Base-by-base conservation (phyloP, 2,113 vertebrate species). In the Nibea albiflora region DNA sequence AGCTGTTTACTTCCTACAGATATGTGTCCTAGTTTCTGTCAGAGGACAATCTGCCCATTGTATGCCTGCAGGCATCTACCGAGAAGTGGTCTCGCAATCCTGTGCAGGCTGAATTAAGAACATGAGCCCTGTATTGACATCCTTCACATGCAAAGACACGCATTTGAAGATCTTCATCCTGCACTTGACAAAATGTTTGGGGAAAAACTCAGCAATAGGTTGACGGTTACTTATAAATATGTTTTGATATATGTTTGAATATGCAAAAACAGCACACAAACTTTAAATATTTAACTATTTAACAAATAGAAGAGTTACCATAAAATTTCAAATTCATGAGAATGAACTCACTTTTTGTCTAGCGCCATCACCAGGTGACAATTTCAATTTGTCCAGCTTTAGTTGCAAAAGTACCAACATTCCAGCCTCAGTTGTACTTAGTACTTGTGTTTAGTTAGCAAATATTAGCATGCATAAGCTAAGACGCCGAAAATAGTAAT, bases 11-110 rank as follows among this genome's bases (percentile, higher is more conserved):
- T 83, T 85, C 64, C 88, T 83, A 65, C 65, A 88, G 88, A 87
- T 85, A 88, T 62, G 63, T 80, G 92, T 83, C 87, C 93, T 80
- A 86, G 78, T 91, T 94, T 92, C 67, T 84, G 71, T 82, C 74
- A 61, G 65, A 3, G 88, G 81, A 93, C 90, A 92, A 81, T 88
- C 88, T 81, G 89, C 56, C 78, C 86, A 87, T 89, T 92, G 92
- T 94, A 78, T 15, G 74, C 73, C 75, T 24, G 74, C 77, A 77
- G 86, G 64, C 89, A 73, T 88, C 64, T n/a, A 73, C 68, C 79
- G 47, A 39, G 35, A 46, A 83, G 83, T 76, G 61, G 83, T 71
- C 65, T 76, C 44, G 56, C 54, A 84, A 85, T 73, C 28, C 53
- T 76, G 60, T 8, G 61, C 61, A 61, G 73, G 20, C 57, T 46